Evolutionary conservation across 1,140 invertebrate species (phyloP).

Genomic region (Drosophila santomea): DNA sequence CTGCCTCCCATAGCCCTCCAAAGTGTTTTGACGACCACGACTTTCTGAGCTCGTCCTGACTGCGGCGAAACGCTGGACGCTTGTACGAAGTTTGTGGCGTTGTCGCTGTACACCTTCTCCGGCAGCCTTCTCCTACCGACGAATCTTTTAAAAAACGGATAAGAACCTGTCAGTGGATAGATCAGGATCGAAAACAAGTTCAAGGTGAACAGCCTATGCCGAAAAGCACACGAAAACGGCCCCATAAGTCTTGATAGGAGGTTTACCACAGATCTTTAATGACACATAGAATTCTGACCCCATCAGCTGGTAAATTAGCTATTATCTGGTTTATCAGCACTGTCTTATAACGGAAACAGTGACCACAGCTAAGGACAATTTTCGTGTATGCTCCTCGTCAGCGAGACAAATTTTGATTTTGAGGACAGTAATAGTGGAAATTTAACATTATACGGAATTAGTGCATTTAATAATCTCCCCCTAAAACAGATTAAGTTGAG

Average conservation of each 20-base stretch:
- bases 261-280: background rate
- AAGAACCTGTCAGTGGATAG: background rate
- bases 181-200: background rate
- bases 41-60: too few species aligned
- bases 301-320: background rate
- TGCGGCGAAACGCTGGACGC: too few species aligned
- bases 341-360: background rate
- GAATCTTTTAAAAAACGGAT: background rate
- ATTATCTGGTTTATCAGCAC: background rate
- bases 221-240: background rate
- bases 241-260: background rate
- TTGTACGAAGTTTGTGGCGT: too few species aligned
- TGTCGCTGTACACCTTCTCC: too few species aligned
- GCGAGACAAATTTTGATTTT: background rate
- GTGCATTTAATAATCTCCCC: background rate
- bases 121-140: too few species aligned
- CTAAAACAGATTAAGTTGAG: background rate
- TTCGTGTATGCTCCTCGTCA: background rate
- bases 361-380: background rate
- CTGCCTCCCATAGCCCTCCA: too few species aligned
- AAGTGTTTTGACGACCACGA: too few species aligned
- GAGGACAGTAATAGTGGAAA: constrained; percentile 1
- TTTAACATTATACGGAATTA: constrained; percentile 1
- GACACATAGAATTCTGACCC: background rate
- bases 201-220: background rate